phyloP scores from a whole-genome alignment of 2,888 invertebrate species.

The Pollenia labialis region DNA sequence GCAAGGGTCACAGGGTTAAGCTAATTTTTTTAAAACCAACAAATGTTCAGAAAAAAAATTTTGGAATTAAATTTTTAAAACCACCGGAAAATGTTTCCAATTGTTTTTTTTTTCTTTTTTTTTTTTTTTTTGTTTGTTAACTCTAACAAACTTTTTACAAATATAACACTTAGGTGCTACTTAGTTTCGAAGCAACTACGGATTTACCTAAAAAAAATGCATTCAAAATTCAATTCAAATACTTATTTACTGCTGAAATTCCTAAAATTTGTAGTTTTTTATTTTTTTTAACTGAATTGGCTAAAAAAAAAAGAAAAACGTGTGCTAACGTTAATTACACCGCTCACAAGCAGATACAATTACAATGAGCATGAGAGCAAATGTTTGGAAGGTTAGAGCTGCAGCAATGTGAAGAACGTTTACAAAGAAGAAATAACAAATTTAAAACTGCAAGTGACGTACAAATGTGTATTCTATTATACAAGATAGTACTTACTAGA shows the following conservation, averaged over 20 bases:
- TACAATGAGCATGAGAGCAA: constrained; percentile 1
- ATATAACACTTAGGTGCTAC: constrained; percentile 17
- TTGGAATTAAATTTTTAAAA: no score
- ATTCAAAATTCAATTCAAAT: constrained; percentile 39
- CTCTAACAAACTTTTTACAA: neutral
- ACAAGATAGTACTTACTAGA: neutral
- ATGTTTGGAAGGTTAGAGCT: neutral
- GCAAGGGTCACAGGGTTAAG: no score
- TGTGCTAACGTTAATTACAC: constrained; percentile 66
- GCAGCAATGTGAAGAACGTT: constrained; percentile 15
- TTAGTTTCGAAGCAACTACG: constrained; percentile 9
- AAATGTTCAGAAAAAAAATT: no score
- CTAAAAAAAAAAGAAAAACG: constrained; percentile 51
- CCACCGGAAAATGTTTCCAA: no score
- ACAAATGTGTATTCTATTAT: neutral
- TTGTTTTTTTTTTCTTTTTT: no score
- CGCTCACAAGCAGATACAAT: constrained; percentile 37
- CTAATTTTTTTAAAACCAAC: no score
- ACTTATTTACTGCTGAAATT: constrained; percentile 53
- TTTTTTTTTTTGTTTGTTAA: neutral
- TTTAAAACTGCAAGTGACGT: neutral
- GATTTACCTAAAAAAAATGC: neutral
- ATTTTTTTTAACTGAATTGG: constrained; percentile 17
- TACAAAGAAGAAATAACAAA: neutral
- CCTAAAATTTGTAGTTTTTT: constrained; percentile 35